Conservation (phyloP, 1,140 invertebrate genomes). For the Ceratina australensis region DNA sequence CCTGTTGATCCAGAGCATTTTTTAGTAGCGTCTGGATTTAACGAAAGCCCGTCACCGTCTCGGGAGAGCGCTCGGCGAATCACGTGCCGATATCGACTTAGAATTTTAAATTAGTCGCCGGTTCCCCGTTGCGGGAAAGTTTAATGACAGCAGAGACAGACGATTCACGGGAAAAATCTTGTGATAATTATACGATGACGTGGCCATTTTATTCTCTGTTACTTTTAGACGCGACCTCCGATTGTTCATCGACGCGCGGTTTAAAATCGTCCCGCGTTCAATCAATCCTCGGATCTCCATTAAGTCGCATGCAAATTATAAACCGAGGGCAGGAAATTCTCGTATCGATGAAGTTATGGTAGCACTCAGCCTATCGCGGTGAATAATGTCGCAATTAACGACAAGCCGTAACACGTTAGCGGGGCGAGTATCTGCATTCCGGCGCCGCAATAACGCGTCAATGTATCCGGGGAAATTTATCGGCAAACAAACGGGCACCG, state of each 20-base stretch:
- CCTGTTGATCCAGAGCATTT: slow-evolving; percentile 17
- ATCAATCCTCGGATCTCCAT: too few relatives aligned
- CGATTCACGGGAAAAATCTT: not conserved
- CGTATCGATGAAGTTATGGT: not conserved
- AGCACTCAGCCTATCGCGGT: not conserved
- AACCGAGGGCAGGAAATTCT: not conserved
- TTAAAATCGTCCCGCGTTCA: too few relatives aligned
- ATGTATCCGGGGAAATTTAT: slow-evolving; percentile 21
- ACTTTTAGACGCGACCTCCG: too few relatives aligned
- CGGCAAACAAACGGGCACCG: not conserved
- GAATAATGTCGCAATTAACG: slow-evolving; percentile 32
- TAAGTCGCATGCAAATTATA: not conserved
- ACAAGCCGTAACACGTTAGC: not conserved
- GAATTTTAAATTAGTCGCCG: slow-evolving; percentile 18
- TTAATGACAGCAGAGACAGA: too few relatives aligned
- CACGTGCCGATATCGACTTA: not conserved
- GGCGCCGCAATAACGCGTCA: slow-evolving; percentile 7
- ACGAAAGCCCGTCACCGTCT: too few relatives aligned
- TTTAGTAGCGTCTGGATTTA: slow-evolving; percentile 22
- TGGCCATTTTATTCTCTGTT: too few relatives aligned
- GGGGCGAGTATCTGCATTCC: not conserved
- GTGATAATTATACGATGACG: not conserved
- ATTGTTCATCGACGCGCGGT: too few relatives aligned
- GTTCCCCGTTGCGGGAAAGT: not conserved
- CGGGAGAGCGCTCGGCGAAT: not conserved